Evolutionary conservation across 1,140 invertebrate genomes (phyloP), one percentile per base, ranked within the genome.

Genomic region (Sitodiplosis mosellana): DNA sequence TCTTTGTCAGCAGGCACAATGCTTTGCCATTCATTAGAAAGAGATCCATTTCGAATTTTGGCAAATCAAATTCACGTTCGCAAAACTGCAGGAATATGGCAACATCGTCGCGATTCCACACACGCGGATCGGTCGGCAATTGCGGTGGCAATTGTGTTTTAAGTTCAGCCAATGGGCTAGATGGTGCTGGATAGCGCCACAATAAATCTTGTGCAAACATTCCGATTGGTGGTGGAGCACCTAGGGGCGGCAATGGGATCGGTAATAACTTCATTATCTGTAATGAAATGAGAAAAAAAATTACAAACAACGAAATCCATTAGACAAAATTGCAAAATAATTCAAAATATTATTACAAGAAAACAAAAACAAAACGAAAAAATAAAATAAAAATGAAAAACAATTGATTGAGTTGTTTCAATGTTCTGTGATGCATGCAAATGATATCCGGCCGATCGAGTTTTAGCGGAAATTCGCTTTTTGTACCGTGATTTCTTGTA

Each of bases 11-110:
- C 34, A 96, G 69, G 61, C 88, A 92, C 47, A 94, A 63, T 1
- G 89, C 90, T 69, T 93, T 93, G 79, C 91, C 92, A 65, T 96
- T 96, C 88, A 96, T 93, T 70, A 92, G 88, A 65, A 96, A 94
- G 68, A 88, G 79, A 57, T 93, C 88, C 74, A 88, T 81, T 59
- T 93, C 86, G 56, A 95, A 83, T 48, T 81, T 76, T 15, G 89
- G 87, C 47, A 96, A 68, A 59, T 93, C 89, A 61, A 90, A 95
- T 66, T 94, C 90, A 38, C 85, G 73, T 62, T 91, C 85, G 51
- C 89, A 89, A 81, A 90, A 94, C 54, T 83, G 78, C 22, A 96
- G 67, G 68, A 94, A 95, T 18, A 80, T 72, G 11, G 74, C 69
- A 2, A 95, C 90, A 60, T 95, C 88, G 53, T 94, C 87, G 53